These are phyloP conservation scores for Lasioglossum oenotherae DNA, from an alignment of 2,888 invertebrate genomes.

Conservation along the genomic window DNA sequence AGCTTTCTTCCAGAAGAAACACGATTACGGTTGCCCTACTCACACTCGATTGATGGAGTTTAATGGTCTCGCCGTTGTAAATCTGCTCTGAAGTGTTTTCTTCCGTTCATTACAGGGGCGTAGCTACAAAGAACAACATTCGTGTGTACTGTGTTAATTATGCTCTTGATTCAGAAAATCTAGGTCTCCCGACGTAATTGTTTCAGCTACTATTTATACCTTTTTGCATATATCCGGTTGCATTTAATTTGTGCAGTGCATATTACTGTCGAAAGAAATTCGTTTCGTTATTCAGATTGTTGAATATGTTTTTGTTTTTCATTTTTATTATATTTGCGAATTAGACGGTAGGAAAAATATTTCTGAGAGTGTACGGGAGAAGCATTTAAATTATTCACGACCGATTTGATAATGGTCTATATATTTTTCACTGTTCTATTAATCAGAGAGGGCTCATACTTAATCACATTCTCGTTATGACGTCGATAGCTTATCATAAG, in stretches of 20 bases:
- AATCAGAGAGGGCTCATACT: neutral
- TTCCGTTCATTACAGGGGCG: conserved; percentile 7
- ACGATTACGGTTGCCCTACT: neutral
- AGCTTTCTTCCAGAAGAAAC: neutral
- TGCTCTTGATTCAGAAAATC: neutral
- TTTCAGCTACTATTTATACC: neutral
- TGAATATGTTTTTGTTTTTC: neutral
- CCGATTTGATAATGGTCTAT: neutral
- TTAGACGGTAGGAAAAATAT: neutral
- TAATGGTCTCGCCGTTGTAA: conserved; percentile 1
- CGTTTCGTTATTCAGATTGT: neutral
- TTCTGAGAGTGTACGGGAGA: neutral
- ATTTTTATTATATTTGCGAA: neutral
- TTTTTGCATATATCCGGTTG: neutral
- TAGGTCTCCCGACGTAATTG: neutral
- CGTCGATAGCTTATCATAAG: neutral
- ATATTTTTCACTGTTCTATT: neutral
- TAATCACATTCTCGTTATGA: neutral
- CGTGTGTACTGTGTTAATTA: neutral
- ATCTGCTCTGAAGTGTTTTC: neutral
- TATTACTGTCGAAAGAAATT: neutral
- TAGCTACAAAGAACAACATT: neutral
- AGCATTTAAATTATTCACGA: neutral
- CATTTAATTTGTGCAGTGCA: neutral
- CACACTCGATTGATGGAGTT: conserved; percentile 7